Conservation (phyloP, 2,797 vertebrate genomes). For the Distichodus sexfasciatus region DNA sequence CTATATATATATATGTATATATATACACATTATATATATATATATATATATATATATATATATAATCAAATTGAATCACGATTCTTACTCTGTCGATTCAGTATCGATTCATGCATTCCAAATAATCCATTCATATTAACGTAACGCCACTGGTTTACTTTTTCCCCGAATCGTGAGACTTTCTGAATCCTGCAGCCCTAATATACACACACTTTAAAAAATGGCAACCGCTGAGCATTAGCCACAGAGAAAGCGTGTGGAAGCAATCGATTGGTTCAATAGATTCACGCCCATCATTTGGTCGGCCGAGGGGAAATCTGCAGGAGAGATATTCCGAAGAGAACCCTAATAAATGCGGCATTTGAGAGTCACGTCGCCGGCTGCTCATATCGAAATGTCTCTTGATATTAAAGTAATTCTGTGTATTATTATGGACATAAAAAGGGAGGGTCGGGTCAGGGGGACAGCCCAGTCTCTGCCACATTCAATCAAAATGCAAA, state of each 20-base stretch:
- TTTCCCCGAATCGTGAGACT: no score
- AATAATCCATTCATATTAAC: no score
- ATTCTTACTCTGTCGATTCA: no score
- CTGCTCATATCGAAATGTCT: conserved; percentile 39
- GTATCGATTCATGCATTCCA: no score
- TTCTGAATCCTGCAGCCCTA: no score
- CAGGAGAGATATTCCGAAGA: conserved; percentile 22
- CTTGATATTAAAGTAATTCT: conserved; percentile 64
- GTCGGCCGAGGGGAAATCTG: conserved; percentile 30
- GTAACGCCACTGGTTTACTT: no score
- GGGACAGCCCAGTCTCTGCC: conserved; percentile 31
- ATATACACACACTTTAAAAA: no score
- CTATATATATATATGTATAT: no score
- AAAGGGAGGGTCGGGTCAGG: conserved; percentile 29
- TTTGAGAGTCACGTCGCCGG: conserved; percentile 36
- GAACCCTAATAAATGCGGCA: conserved; percentile 23
- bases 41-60: no score
- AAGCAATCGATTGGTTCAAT: conserved; percentile 23
- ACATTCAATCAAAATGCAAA: conserved; percentile 68
- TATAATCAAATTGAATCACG: no score
- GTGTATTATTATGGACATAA: conserved; percentile 52
- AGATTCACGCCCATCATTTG: conserved; percentile 20
- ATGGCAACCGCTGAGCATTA: not conserved
- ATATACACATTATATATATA: no score
- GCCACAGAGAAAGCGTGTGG: not conserved